These are phyloP conservation scores for Petrolisthes cinctipes DNA, from an alignment of 2,888 invertebrate species.

Conservation along the genomic window DNA sequence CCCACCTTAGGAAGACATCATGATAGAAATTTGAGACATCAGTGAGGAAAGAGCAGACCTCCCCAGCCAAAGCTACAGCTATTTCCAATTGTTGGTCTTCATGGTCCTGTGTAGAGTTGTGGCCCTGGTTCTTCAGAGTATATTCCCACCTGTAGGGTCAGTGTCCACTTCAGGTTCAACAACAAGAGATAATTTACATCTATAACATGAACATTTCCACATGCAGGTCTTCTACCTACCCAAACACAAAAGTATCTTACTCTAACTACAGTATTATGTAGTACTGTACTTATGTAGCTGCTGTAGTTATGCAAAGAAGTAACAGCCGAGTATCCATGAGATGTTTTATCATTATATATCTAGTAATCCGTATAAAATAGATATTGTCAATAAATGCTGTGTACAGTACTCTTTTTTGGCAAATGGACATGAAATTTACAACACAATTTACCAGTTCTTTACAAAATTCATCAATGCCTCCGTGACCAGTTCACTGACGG, in stretches of 20 bases:
- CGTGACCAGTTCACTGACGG: slow-evolving; percentile 16
- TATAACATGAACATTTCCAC: neutral
- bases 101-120: slow-evolving; percentile 7
- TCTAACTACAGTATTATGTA: too few species aligned
- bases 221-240: too few species aligned
- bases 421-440: too few species aligned
- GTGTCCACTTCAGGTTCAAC: neutral
- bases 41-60: slow-evolving; percentile 38
- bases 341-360: too few species aligned
- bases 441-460: slow-evolving; percentile 19
- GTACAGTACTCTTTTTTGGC: too few species aligned
- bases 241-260: too few species aligned
- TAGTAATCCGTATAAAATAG: too few species aligned
- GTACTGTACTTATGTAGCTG: too few species aligned
- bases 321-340: too few species aligned
- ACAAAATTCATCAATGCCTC: slow-evolving; percentile 24
- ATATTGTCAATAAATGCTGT: too few species aligned
- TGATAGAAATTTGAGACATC: slow-evolving; percentile 51
- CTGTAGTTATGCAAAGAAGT: too few species aligned
- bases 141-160: slow-evolving; percentile 40
- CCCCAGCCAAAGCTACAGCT: slow-evolving; percentile 35
- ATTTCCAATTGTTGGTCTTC: slow-evolving; percentile 42
- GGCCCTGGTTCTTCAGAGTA: slow-evolving; percentile 21
- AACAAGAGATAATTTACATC: neutral
- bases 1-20: slow-evolving; percentile 45